Conservation (phyloP, 2,113 vertebrate species). For the Microcebus tavaratra region DNA sequence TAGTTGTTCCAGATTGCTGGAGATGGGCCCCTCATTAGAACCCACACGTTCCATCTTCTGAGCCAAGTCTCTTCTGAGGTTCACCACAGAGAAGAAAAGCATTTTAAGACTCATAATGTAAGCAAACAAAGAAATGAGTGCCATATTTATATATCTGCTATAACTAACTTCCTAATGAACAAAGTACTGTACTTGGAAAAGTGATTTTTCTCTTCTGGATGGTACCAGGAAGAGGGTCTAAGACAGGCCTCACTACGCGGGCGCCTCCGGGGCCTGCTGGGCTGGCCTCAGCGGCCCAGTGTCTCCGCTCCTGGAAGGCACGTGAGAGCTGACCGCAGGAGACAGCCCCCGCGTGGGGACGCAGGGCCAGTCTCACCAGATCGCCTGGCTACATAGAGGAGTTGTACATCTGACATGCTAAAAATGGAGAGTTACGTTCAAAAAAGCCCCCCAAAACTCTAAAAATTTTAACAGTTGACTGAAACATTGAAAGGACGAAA, state of each 20-base stretch:
- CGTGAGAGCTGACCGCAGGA: accelerated
- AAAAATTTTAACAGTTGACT: background rate
- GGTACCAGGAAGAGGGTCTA: background rate
- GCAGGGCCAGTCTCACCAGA: background rate
- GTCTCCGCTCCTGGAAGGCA: background rate
- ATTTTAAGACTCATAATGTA: background rate
- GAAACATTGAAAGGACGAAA: background rate
- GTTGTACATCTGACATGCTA: background rate
- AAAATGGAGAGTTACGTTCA: background rate
- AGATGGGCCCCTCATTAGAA: no score
- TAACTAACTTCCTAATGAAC: background rate
- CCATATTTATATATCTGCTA: background rate
- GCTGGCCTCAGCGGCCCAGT: background rate
- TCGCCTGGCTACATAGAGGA: background rate
- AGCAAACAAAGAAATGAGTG: background rate
- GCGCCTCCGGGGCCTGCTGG: no score
- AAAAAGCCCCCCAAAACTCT: background rate
- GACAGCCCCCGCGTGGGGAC: background rate
- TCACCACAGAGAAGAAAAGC: background rate
- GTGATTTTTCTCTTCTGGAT: background rate
- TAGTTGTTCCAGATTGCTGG: background rate
- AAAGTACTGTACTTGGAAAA: background rate
- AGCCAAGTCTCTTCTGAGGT: background rate
- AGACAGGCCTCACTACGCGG: background rate
- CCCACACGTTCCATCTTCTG: background rate